phyloP scores from a whole-genome alignment of 2,113 vertebrate genomes.

The Cyphomyrus discorhynchus region DNA sequence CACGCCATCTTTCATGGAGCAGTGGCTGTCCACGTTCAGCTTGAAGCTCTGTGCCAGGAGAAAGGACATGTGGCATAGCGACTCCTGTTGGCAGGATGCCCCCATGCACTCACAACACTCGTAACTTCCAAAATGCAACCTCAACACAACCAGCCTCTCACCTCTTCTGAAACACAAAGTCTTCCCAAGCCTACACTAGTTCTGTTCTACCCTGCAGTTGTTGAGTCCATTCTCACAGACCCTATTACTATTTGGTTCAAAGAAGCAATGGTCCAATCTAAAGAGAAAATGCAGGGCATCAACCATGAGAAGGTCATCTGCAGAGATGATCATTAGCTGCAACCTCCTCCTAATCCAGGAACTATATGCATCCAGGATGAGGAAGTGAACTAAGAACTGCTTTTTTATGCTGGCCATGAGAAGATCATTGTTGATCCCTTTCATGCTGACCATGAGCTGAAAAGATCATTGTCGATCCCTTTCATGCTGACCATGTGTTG shows the following conservation, averaged over 20 bases:
- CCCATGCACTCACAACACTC: background rate
- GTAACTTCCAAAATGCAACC: background rate
- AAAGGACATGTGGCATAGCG: background rate
- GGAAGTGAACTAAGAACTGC: background rate
- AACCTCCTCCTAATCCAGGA: background rate
- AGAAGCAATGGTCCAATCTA: background rate
- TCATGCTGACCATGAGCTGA: background rate
- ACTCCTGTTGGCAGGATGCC: background rate
- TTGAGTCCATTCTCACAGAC: background rate
- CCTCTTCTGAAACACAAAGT: background rate
- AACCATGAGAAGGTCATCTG: background rate
- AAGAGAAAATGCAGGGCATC: background rate
- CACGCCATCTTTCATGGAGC: constrained; percentile 83
- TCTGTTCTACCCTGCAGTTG: background rate
- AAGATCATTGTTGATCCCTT: background rate
- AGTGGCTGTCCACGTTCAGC: constrained; percentile 82
- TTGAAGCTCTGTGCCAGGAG: constrained; percentile 77
- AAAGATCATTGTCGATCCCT: background rate
- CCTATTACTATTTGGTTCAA: background rate
- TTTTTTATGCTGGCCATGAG: background rate
- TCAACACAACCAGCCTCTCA: background rate
- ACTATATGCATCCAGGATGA: background rate
- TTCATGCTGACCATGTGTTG: background rate
- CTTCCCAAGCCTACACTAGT: background rate
- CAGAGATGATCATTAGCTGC: background rate